A percentile compares a stretch with the other conserved stretches of the same genome.
Evolutionary conservation across 2,113 vertebrate genomes (phyloP).

Genomic region (Catagonus wagneri): DNA sequence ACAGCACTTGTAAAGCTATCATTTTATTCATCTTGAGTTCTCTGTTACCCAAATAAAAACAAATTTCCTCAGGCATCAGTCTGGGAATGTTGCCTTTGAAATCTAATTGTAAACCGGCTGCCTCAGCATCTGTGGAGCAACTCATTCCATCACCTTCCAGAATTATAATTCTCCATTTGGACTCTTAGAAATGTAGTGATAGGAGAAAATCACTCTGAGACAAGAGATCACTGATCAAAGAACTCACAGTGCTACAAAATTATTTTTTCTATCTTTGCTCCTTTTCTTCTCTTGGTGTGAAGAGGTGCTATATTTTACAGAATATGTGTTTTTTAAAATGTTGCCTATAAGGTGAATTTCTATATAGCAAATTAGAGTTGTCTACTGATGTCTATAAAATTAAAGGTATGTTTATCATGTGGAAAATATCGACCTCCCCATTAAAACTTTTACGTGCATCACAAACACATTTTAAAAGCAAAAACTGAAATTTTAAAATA

Average conservation of each 20-base stretch:
- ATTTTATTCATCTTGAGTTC: constrained; percentile 76
- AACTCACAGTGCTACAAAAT: background rate
- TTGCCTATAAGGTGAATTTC: constrained; percentile 36
- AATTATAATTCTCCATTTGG: constrained; percentile 66
- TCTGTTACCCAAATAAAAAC: constrained; percentile 76
- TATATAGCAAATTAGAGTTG: background rate
- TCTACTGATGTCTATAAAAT: background rate
- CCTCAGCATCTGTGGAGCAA: constrained; percentile 50
- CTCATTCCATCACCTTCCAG: constrained; percentile 52
- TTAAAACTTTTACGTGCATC: background rate
- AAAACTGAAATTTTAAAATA: constrained; percentile 37
- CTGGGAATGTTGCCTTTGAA: constrained; percentile 65
- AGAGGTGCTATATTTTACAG: constrained; percentile 49
- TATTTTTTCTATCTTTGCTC: constrained; percentile 31
- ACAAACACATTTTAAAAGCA: constrained; percentile 8
- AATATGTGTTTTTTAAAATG: constrained; percentile 32
- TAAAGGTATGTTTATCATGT: constrained; percentile 7
- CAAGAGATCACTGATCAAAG: constrained; percentile 1
- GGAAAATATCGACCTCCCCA: background rate
- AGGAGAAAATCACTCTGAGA: background rate
- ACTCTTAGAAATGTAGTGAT: constrained; percentile 26
- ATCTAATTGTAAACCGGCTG: constrained; percentile 60
- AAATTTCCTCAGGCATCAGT: constrained; percentile 51
- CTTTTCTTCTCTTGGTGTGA: constrained; percentile 13
- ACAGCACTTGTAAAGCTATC: constrained; percentile 66